A percentile compares a stretch with the other conserved stretches of the same genome.
Evolutionary conservation across 2,888 invertebrate genomes (phyloP).

Genomic region (Choreutis nemorana): DNA sequence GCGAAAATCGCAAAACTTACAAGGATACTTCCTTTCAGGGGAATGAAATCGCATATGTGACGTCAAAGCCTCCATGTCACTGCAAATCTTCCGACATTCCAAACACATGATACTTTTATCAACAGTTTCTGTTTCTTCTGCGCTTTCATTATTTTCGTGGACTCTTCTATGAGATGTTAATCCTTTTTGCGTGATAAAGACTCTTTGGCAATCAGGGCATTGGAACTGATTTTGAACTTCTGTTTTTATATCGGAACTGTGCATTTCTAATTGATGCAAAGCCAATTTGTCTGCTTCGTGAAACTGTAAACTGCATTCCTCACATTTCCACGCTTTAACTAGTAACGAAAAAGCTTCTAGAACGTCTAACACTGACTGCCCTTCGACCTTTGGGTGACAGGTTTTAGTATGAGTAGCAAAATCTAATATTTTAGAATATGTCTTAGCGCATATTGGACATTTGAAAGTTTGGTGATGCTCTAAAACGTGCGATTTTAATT

Average conservation of each 20-base stretch:
- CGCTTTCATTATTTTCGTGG: constrained; percentile 33
- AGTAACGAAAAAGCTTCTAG: constrained; percentile 48
- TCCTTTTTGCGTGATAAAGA: constrained; percentile 46
- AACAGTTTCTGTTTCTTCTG: constrained; percentile 27
- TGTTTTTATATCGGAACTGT: constrained; percentile 37
- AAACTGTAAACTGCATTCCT: constrained; percentile 50
- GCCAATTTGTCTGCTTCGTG: constrained; percentile 51
- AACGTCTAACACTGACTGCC: constrained; percentile 44
- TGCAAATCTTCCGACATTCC: constrained; percentile 52
- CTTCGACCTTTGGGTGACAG: constrained; percentile 42
- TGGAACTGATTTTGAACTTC: constrained; percentile 39
- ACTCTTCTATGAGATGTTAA: constrained; percentile 44
- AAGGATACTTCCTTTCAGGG: constrained; percentile 43
- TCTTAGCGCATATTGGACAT: constrained; percentile 39
- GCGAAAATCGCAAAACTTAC: constrained; percentile 54
- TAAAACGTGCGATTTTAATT: constrained; percentile 48
- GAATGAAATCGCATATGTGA: constrained; percentile 55
- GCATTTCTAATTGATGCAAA: constrained; percentile 43
- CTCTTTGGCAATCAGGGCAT: constrained; percentile 45
- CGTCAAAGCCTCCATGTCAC: constrained; percentile 38
- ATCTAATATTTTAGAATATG: constrained; percentile 42
- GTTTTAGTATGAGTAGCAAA: constrained; percentile 47
- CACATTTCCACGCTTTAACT: constrained; percentile 56
- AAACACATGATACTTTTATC: constrained; percentile 45
- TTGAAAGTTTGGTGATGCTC: constrained; percentile 46